These are phyloP conservation scores for Gallirallus australis DNA, from an alignment of 2,797 vertebrate species.

Conservation along the genomic window DNA sequence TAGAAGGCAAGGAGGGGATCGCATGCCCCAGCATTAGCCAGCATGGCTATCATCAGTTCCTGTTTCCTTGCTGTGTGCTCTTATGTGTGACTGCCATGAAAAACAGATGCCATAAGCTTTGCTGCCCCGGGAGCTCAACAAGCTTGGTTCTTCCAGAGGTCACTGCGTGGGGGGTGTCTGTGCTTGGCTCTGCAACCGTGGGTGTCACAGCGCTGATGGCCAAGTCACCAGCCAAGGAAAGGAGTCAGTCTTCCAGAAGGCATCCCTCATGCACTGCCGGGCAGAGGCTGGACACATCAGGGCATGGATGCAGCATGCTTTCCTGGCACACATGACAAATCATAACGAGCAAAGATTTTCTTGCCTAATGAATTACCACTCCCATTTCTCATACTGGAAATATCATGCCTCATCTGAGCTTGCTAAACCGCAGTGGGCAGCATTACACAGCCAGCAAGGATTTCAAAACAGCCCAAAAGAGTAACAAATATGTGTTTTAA, in stretches of 20 bases:
- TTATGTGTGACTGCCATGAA: not conserved
- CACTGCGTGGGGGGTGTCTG: not conserved
- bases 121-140: not conserved
- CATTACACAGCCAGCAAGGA: not conserved
- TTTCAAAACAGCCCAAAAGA: not conserved
- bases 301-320: too few species aligned
- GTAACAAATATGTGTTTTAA: not conserved
- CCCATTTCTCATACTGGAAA: not conserved
- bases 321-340: not conserved
- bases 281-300: not conserved
- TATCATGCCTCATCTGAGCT: not conserved
- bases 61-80: not conserved
- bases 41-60: not conserved
- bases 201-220: not conserved
- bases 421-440: not conserved
- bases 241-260: not conserved
- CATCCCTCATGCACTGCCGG: fast-evolving
- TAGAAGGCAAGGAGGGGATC: too few species aligned
- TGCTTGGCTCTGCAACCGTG: not conserved
- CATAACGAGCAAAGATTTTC: not conserved
- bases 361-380: not conserved
- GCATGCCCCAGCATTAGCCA: fast-evolving
- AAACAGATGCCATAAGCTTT: too few species aligned
- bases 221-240: not conserved
- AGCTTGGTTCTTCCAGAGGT: not conserved